Evolutionary conservation across 2,888 invertebrate genomes (phyloP), one percentile per base, ranked within the genome.

Genomic region (Apodemia zela): DNA sequence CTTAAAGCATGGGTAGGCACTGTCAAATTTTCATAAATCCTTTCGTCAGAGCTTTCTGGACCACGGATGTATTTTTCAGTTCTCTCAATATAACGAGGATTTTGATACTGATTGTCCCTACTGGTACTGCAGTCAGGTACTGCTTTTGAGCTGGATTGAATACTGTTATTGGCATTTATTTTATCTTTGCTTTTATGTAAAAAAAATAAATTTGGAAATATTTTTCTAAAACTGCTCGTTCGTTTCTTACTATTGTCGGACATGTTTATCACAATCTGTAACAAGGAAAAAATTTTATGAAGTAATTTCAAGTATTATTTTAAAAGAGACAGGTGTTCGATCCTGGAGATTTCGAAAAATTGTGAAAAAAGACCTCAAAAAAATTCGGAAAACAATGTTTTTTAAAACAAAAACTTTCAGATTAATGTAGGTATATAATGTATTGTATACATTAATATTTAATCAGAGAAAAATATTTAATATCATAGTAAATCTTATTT

Each of bases 21-120:
- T 59, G 82, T 73, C 69, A 90, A 77, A 71, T 90, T 90, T 81
- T 90, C 90, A 70, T 90, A 90, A 71, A 89, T 84, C 68, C 84
- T 76, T 71, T 87, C 85, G 67, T 73, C 77, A 73, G 77, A 78
- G 64, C 70, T 71, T 42, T 71, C 67, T 15, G 60, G 49, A n/a
- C 67, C 68, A 70, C 76, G 68, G 60, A 64, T 70, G 64, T 71
- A 70, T 66, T 75, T 79, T 70, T 80, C 81, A 59, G 74, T 72
- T 72, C 72, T 82, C 69, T 66, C 63, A 25, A 79, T 76, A 71
- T 74, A 68, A 49, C 80, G 81, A 63, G 86, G 85, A 71, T 78
- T 83, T 66, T 86, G 82, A 75, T 89, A 88, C 67, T 84, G 82
- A 75, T 89, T 88, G 60, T 58, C 62, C 66, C 74, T 75, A 68